These are phyloP conservation scores for Coendou prehensilis DNA, from an alignment of 2,797 vertebrate species.

Conservation along the genomic window DNA sequence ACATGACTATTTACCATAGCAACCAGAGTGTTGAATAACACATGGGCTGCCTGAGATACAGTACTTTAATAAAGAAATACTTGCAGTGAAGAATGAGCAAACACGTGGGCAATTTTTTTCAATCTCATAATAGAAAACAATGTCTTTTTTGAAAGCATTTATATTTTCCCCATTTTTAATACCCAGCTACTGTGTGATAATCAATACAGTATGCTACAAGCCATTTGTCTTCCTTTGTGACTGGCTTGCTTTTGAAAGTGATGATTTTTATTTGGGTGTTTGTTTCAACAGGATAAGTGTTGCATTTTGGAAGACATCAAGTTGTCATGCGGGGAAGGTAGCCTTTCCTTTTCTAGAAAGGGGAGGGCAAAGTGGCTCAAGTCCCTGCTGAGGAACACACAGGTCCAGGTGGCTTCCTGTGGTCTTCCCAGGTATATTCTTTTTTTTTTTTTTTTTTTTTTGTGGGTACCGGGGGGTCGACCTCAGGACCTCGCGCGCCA, in stretches of 20 bases:
- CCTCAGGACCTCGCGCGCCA: no score
- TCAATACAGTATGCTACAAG: conserved; percentile 56
- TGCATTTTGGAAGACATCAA: conserved; percentile 21
- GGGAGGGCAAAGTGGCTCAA: neutral
- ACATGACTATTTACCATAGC: conserved; percentile 87
- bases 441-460: no score
- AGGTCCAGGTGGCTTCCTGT: neutral
- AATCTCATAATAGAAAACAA: conserved; percentile 72
- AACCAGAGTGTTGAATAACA: conserved; percentile 76
- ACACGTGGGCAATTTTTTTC: conserved; percentile 71
- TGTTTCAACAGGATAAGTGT: conserved; percentile 43
- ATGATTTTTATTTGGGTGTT: conserved; percentile 63
- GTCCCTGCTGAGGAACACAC: neutral
- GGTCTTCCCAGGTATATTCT: no score
- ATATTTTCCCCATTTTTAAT: conserved; percentile 79
- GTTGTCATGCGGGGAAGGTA: no score
- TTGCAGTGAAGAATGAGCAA: conserved; percentile 69
- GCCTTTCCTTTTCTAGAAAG: neutral
- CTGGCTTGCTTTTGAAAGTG: conserved; percentile 45
- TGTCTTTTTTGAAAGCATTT: conserved; percentile 75
- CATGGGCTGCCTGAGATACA: conserved; percentile 71
- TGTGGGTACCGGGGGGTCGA: no score
- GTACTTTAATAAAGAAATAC: conserved; percentile 83
- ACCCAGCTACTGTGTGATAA: conserved; percentile 73
- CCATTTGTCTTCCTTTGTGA: conserved; percentile 70